A percentile compares a stretch with the other conserved stretches of the same genome.
These are phyloP conservation scores for Scaeva pyrastri DNA, from an alignment of 2,888 invertebrate genomes.

Conservation along the genomic window DNA sequence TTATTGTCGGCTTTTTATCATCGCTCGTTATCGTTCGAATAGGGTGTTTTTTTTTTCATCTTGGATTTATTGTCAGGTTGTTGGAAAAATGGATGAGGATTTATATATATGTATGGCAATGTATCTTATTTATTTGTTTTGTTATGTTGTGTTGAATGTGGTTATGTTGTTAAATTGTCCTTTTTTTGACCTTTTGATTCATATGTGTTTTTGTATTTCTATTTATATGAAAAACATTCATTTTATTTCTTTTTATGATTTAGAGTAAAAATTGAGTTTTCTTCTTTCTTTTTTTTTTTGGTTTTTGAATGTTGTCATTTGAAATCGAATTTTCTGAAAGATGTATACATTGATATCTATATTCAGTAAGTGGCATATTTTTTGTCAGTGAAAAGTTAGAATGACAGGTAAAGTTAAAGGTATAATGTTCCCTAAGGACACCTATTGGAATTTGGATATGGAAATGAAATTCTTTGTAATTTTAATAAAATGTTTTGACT, in stretches of 20 bases:
- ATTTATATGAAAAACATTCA: background rate
- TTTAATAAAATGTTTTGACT: no score
- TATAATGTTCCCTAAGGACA: no score
- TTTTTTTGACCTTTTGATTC: background rate
- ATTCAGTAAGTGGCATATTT: no score
- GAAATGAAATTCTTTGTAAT: no score
- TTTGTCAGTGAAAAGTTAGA: no score
- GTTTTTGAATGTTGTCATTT: no score
- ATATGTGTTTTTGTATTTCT: background rate
- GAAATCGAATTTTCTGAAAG: no score
- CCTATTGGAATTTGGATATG: no score
- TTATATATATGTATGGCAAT: background rate
- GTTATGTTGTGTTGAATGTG: constrained; percentile 2
- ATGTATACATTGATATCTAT: no score
- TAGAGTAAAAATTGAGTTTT: background rate
- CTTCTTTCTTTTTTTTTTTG: no score
- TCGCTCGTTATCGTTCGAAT: constrained; percentile 69
- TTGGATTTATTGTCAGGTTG: constrained; percentile 64
- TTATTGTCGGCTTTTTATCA: constrained; percentile 72
- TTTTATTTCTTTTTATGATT: background rate
- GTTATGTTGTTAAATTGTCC: background rate
- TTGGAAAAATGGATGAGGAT: constrained; percentile 50
- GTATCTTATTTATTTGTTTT: constrained; percentile 51
- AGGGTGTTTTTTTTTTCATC: constrained; percentile 6
- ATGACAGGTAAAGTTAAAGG: no score